Base-by-base conservation (phyloP, 2,113 vertebrate genomes). In the Australoheros scitulus region DNA sequence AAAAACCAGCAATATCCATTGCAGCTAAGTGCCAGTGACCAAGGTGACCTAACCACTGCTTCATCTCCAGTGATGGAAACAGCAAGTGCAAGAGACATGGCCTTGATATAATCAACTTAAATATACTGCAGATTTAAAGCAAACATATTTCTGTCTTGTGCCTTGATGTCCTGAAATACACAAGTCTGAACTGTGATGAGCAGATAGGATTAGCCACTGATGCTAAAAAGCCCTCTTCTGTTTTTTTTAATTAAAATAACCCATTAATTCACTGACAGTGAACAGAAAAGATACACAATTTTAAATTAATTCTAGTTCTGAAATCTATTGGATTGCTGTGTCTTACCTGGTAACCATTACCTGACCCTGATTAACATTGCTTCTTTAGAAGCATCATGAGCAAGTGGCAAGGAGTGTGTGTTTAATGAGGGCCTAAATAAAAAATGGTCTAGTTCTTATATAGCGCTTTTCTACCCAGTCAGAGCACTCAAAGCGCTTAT, bases 1-100 rank as follows among this genome's bases (percentile, higher is more conserved):
- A 83, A 84, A 83, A 89, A 84, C 20, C 74, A 79, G 76, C 76
- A 61, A 83, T n/a, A 59, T 81, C 81, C 75, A 34, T 78, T 76
- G 80, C 63, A 63, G 80, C 76, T 77, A 50, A 76, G 50, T 43
- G 52, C 58, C 77, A 43, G 70, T 76, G 59, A 89, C 24, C 79
- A 87, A 80, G 77, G 86, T 79, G 87, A 89, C 89, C 78, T 41
- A 1, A 52, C 3, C 17, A 6, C 43, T 1, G 38, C 59, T 65
- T 79, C 68, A 81, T 79, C 59, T 22, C 29, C 55, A 3, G 1
- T 58, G 68, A 80, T 29, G 60, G 43, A 76, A 77, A 61, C 41
- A 26, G 61, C 81, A 63, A 64, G 59, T 58, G 64, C 6, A 43
- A 50, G n/a, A 38, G 38, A 63, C 34, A 56, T 32, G 47, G 5